Conservation (phyloP, 2,113 vertebrate genomes). For the Monopterus albus region DNA sequence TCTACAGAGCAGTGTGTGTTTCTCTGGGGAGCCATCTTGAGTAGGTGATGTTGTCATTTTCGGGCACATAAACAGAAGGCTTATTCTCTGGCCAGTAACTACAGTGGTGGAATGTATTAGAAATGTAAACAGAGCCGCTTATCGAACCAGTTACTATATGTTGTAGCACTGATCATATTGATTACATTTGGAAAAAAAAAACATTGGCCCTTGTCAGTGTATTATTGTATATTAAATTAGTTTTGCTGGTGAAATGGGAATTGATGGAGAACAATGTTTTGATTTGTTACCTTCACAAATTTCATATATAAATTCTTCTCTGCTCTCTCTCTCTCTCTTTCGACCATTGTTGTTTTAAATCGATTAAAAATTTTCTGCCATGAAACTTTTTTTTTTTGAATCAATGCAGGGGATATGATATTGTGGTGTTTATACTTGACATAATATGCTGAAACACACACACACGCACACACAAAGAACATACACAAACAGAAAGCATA, state of each 20-base stretch:
- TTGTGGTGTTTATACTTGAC: too few relatives aligned
- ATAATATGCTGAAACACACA: background rate
- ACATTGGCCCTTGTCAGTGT: background rate
- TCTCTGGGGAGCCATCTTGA: constrained; percentile 8
- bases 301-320: constrained; percentile 36
- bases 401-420: constrained; percentile 2
- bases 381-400: background rate
- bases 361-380: background rate
- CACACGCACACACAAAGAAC: background rate
- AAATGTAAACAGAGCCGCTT: background rate
- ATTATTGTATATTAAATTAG: background rate
- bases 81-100: constrained; percentile 3
- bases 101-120: background rate
- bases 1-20: constrained; percentile 15
- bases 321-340: background rate
- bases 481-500: constrained; percentile 59
- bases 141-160: background rate
- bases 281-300: constrained; percentile 25
- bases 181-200: background rate
- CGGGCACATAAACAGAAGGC: background rate
- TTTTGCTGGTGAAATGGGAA: background rate
- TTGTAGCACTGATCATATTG: background rate
- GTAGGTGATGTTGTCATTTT: constrained; percentile 13
- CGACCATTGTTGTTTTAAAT: background rate
- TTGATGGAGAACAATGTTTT: background rate